Evolutionary conservation across 2,797 vertebrate genomes (phyloP), one percentile per base, ranked within the genome.

Genomic region (Eutrigla gurnardus): DNA sequence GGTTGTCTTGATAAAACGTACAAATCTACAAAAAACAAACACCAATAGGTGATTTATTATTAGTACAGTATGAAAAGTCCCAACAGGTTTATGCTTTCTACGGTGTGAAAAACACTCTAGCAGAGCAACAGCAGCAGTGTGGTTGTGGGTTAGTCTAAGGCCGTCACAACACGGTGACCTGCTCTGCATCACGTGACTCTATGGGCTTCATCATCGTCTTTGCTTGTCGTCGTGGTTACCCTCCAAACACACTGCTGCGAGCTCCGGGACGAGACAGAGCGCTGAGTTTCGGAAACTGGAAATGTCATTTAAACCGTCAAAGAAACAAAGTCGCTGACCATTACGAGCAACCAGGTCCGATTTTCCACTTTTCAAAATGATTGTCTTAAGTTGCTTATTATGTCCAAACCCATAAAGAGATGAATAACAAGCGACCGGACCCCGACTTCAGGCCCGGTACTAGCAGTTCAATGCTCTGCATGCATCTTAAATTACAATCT

Each of bases 151-250:
- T 89, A 39, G 75, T 84, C 75, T 87, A 69, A 61, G 71, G 65
- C 78, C 55, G 65, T 89, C 86, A 88, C 80, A 78, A 70, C 46
- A 45, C 59, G 78, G 80, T 65, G 87, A 77, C 84, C 92, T 93
- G 93, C 80, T 92, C 87, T 91, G 77, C 80, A 72, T 94, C 91
- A 92, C 65, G 63, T 50, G 71, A 88, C 75, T 84, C 90, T 89
- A 84, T 81, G 85, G 77, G 77, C 85, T 85, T 83, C 78, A 88
- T 89, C 80, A 60, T 83, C 71, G 70, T 84, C 82, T 78, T 77
- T 75, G 81, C 79, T 63, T 68, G 64, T 73, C 59, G 2, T 50
- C 81, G 88, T 18, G 86, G 82, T 92, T 80, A 61, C 70, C 71
- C 78, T 84, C 79, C 77, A 81, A 86, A 85, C 65, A 64, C 7